Percentiles rank a stretch among this genome's conserved stretches.
phyloP scores from a whole-genome alignment of 1,140 invertebrate genomes.

The Drosophila burlai region DNA sequence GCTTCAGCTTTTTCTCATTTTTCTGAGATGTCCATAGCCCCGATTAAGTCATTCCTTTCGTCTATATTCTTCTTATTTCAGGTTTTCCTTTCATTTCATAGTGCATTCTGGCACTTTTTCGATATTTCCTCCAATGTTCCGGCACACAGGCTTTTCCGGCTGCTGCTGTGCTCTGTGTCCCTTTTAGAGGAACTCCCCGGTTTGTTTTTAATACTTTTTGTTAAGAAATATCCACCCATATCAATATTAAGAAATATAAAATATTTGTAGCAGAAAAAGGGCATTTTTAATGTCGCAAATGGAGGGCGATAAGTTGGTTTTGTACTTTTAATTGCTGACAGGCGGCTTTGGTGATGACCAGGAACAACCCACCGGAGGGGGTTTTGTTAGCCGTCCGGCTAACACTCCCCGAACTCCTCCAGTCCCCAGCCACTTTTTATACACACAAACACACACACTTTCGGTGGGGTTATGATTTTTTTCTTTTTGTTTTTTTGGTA shows the following conservation, averaged over 20 bases:
- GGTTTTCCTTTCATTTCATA: background rate
- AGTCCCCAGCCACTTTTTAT: constrained; percentile 20
- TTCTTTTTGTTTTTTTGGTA: constrained; percentile 14
- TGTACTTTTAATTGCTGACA: constrained; percentile 66
- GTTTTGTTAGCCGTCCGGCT: background rate
- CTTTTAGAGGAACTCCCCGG: background rate
- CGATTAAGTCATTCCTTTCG: background rate
- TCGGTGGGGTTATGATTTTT: constrained; percentile 5
- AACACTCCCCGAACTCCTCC: background rate
- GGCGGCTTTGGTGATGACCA: constrained; percentile 49
- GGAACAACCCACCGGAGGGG: constrained; percentile 15
- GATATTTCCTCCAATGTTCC: constrained; percentile 24
- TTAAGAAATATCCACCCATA: background rate
- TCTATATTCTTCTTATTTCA: background rate
- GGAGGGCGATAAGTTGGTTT: constrained; percentile 10
- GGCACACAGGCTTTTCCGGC: constrained; percentile 21
- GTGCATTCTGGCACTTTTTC: constrained; percentile 3
- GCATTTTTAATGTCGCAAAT: constrained; percentile 10
- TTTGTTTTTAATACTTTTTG: no score
- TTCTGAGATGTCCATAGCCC: background rate
- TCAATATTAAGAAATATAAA: background rate
- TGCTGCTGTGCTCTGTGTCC: constrained; percentile 14
- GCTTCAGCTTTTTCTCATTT: background rate
- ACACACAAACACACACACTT: background rate
- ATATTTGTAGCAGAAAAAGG: background rate